Percentiles rank a stretch among this genome's conserved stretches.
Evolutionary conservation across 2,113 vertebrate species (phyloP).

Genomic region (Myodes glareolus): DNA sequence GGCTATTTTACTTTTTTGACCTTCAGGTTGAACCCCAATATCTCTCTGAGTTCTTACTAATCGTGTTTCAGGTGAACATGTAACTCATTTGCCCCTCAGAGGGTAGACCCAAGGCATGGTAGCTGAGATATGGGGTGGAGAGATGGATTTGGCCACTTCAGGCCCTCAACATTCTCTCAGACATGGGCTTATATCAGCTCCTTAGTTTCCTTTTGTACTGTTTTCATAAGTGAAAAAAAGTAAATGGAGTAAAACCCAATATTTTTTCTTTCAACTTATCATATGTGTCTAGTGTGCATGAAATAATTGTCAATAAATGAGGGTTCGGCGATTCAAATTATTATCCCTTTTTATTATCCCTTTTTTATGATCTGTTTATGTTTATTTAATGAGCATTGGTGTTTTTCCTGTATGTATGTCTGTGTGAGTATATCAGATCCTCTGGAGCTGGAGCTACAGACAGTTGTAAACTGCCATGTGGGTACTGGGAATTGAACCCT

Average conservation of each 20-base stretch:
- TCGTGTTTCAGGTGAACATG: too few relatives aligned
- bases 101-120: accelerated
- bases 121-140: not conserved
- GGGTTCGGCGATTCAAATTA: not conserved
- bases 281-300: not conserved
- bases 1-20: too few relatives aligned
- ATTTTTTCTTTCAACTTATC: slow-evolving; percentile 31
- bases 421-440: not conserved
- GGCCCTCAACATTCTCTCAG: not conserved
- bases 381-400: not conserved
- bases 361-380: not conserved
- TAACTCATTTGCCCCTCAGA: not conserved
- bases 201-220: not conserved
- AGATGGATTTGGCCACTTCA: not conserved
- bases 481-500: not conserved
- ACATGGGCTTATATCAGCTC: not conserved
- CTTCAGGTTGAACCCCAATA: too few relatives aligned
- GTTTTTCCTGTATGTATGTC: not conserved
- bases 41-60: too few relatives aligned
- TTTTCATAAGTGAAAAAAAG: not conserved
- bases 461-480: not conserved
- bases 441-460: not conserved
- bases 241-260: not conserved
- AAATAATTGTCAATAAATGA: slow-evolving; percentile 45
- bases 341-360: not conserved